Conservation (phyloP, 2,888 invertebrate species). For the Poecilus cupreus region DNA sequence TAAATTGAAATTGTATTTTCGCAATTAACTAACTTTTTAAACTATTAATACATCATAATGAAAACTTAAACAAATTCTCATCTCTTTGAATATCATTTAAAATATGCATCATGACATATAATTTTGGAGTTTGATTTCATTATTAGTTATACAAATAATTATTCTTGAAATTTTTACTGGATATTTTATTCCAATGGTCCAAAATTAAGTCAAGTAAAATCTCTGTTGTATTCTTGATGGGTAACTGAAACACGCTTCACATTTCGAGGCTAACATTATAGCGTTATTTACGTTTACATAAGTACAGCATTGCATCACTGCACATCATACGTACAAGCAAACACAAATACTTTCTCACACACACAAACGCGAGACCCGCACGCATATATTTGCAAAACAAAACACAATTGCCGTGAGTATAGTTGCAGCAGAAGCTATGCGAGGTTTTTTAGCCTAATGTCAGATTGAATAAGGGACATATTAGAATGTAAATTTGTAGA, state of each 20-base stretch:
- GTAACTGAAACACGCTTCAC: neutral
- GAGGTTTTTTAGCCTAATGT: neutral
- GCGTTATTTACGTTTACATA: neutral
- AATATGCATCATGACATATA: too few species aligned
- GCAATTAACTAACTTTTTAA: too few species aligned
- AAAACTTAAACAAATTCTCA: too few species aligned
- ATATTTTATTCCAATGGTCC: too few species aligned
- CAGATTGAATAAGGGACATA: neutral
- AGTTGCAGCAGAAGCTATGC: neutral
- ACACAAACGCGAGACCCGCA: neutral
- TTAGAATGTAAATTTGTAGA: neutral
- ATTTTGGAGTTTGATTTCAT: too few species aligned
- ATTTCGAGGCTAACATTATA: conserved; percentile 10
- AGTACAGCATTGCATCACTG: conserved; percentile 17
- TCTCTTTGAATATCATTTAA: too few species aligned
- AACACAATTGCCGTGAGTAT: neutral
- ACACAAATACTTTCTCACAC: neutral
- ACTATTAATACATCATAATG: too few species aligned
- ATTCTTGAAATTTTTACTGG: too few species aligned
- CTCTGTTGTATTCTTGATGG: neutral
- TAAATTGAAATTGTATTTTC: too few species aligned
- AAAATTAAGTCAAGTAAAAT: too few species aligned
- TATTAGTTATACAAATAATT: too few species aligned
- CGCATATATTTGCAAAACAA: neutral
- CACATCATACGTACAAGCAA: neutral